Percentiles rank a stretch among this genome's conserved stretches.
These are phyloP conservation scores for Corythaeola cristata DNA, from an alignment of 2,113 vertebrate species.

Conservation along the genomic window DNA sequence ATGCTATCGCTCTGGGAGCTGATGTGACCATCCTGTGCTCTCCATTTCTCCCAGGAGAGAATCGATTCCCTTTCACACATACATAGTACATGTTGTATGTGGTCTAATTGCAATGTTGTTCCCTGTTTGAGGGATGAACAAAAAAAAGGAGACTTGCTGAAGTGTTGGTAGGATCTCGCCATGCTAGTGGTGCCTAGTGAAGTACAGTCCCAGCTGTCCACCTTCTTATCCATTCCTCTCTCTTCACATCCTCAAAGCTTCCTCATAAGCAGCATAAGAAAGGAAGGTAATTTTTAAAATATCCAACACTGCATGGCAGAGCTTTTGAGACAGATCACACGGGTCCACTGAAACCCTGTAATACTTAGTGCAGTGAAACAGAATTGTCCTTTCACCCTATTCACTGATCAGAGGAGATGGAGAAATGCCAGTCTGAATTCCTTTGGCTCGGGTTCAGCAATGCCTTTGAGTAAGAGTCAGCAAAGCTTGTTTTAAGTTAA, in stretches of 20 bases:
- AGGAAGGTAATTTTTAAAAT: background rate
- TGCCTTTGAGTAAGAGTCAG: slow-evolving; percentile 32
- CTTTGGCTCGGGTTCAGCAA: slow-evolving; percentile 39
- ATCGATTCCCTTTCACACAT: background rate
- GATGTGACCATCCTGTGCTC: background rate
- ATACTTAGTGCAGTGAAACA: background rate
- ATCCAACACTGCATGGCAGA: background rate
- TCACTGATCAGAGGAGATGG: background rate
- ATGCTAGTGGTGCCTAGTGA: too few species aligned
- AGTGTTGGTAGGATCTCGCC: background rate
- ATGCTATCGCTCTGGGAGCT: background rate
- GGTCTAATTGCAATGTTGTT: background rate
- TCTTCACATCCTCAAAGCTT: background rate
- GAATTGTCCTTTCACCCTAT: background rate
- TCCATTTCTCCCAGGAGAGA: background rate
- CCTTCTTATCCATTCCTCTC: background rate
- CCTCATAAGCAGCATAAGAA: background rate
- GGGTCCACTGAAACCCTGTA: background rate
- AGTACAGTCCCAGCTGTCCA: background rate
- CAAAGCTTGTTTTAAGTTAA: slow-evolving; percentile 32
- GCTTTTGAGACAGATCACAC: background rate
- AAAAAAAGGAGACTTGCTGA: background rate
- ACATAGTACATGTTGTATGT: background rate
- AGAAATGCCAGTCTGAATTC: slow-evolving; percentile 36
- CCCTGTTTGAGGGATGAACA: background rate